Evolutionary conservation across 35 echinoderm and acorn worm genomes (phyloP).

Genomic region (Diadema setosum): DNA sequence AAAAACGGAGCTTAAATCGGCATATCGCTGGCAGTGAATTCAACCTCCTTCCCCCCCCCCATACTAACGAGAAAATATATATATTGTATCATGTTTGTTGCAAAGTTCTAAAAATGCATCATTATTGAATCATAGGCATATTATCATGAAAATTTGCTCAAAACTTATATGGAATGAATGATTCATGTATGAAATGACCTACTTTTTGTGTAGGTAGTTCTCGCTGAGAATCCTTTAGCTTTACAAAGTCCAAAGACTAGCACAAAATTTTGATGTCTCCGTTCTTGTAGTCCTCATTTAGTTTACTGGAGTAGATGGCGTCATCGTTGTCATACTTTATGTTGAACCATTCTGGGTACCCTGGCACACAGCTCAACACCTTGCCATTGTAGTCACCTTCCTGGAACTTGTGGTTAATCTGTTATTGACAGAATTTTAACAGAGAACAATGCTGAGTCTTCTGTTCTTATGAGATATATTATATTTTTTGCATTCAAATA

Average conservation of each 20-base stretch:
- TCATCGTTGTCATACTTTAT: conserved; percentile 1
- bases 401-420: background rate
- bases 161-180: background rate
- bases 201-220: background rate
- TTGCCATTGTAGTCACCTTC: background rate
- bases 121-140: background rate
- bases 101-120: background rate
- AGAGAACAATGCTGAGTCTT: background rate
- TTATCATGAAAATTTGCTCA: background rate
- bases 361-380: background rate
- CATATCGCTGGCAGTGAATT: no score
- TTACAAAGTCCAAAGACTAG: background rate
- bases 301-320: background rate
- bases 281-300: background rate
- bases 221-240: background rate
- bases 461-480: background rate
- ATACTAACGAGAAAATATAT: no score
- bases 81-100: background rate
- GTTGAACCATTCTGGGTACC: conserved; percentile 15
- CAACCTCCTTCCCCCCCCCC: no score
- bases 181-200: background rate
- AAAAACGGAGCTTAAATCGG: background rate
- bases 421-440: background rate
- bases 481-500: background rate
- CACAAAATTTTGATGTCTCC: background rate